Base-by-base conservation (phyloP, 2,888 invertebrate genomes). In the Thera obeliscata region DNA sequence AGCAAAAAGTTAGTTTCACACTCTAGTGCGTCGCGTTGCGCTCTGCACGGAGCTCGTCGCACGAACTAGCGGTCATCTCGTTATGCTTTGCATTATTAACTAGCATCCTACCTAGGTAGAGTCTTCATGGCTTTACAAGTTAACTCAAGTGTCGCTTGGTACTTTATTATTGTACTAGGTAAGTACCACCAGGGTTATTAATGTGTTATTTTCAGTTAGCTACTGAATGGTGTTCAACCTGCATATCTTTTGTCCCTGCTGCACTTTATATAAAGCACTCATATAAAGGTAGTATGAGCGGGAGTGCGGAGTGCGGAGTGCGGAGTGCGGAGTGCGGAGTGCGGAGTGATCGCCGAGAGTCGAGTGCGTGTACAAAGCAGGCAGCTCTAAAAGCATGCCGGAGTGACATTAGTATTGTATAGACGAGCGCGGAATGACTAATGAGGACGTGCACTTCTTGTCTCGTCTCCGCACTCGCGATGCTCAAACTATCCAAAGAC, bases 371-470 rank as follows among this genome's bases (percentile, higher is more conserved):
- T 68, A 73, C 69, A 74, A 22, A 46, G 43, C 60, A 56, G 73
- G 76, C 76, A 78, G 77, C 78, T 80, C 81, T 83, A 85, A 85
- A 82, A 85, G 83, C 82, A 76, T 82, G 79, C 67, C 81, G 76
- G 86, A 84, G 81, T 90, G 88, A 89, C 90, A 90, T 91, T 82
- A 89, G 90, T 90, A 90, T 89, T 78, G 86, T 89, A 89, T 85
- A 86, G 87, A 91, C 90, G 90, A 88, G 89, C 77, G 79, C 81
- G 74, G 91, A 87, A 90, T 91, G 78, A 81, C 70, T 86, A 86
- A 90, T 90, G 89, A 89, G 87, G 79, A 74, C 82, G 82, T 81
- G 84, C 86, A 78, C 80, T 77, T 81, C 63, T 72, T 61, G 68
- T 81, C 81, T 83, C 80, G 81, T 76, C 72, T 71, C 70, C 33